Percentiles rank a stretch among this genome's conserved stretches.
These are phyloP conservation scores for Esox masquinongy DNA, from an alignment of 2,797 vertebrate genomes.

Conservation along the genomic window DNA sequence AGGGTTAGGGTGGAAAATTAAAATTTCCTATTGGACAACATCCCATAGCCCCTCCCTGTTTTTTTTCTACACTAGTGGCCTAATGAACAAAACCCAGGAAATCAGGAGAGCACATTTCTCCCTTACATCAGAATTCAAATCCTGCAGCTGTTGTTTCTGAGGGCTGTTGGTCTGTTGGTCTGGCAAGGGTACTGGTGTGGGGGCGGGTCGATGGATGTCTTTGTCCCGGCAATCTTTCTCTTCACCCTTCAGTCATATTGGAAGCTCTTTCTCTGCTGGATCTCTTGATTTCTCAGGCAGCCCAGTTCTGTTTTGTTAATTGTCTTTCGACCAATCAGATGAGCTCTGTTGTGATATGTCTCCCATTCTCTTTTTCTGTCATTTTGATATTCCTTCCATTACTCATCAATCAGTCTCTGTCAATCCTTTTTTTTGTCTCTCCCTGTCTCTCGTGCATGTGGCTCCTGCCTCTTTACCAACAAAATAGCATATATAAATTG, in stretches of 20 bases:
- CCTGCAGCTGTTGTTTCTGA: slow-evolving; percentile 59
- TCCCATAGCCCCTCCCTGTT: neutral
- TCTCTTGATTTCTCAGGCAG: neutral
- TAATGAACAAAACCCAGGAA: slow-evolving; percentile 15
- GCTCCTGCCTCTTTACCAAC: neutral
- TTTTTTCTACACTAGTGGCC: neutral
- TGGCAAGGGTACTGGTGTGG: slow-evolving; percentile 48
- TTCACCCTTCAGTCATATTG: neutral
- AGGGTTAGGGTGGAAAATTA: too few relatives aligned
- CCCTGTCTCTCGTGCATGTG: neutral
- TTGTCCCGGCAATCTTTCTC: slow-evolving; percentile 45
- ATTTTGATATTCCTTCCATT: too few relatives aligned
- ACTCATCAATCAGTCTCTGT: neutral
- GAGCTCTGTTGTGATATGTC: too few relatives aligned
- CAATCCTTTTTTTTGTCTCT: neutral
- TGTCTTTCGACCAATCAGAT: neutral
- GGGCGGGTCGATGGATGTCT: slow-evolving; percentile 48
- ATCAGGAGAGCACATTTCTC: slow-evolving; percentile 50
- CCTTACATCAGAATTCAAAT: slow-evolving; percentile 60
- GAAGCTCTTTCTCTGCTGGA: neutral
- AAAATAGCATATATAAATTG: slow-evolving; percentile 5
- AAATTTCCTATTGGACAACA: too few relatives aligned
- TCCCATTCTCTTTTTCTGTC: too few relatives aligned
- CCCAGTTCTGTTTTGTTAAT: too few relatives aligned
- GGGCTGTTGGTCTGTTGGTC: slow-evolving; percentile 33